Conservation (phyloP, 2,797 vertebrate genomes). For the Phoebastria nigripes region DNA sequence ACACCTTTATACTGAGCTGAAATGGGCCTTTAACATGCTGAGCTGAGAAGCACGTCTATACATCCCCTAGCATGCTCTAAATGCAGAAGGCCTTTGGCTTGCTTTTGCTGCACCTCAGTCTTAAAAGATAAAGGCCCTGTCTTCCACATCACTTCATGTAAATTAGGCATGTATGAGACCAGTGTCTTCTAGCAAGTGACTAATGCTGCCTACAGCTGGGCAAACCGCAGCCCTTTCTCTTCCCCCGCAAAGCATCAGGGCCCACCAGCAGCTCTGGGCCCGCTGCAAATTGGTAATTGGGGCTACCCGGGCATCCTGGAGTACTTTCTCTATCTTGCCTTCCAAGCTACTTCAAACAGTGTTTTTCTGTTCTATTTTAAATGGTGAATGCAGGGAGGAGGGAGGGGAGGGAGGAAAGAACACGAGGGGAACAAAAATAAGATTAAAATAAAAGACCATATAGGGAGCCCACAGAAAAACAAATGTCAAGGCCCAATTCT, state of each 20-base stretch:
- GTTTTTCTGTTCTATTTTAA: background rate
- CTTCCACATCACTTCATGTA: accelerated
- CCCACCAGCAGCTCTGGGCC: background rate
- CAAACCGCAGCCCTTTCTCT: background rate
- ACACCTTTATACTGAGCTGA: background rate
- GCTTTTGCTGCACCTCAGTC: background rate
- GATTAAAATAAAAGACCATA: background rate
- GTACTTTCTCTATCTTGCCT: background rate
- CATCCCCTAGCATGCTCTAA: background rate
- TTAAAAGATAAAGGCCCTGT: background rate
- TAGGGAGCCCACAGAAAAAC: background rate
- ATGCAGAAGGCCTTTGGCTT: background rate
- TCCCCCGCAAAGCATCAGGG: background rate
- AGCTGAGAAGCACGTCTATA: background rate
- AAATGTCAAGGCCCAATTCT: background rate
- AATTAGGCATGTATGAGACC: background rate
- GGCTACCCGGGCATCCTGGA: background rate
- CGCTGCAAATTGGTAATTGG: background rate
- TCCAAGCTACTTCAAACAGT: background rate
- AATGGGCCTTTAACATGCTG: accelerated
- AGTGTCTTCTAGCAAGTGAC: background rate
- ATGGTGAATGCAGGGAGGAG: background rate
- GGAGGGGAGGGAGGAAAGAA: background rate
- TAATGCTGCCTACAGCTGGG: background rate
- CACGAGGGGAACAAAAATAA: background rate